phyloP scores from a whole-genome alignment of 2,888 invertebrate species.

The Catocala nupta region DNA sequence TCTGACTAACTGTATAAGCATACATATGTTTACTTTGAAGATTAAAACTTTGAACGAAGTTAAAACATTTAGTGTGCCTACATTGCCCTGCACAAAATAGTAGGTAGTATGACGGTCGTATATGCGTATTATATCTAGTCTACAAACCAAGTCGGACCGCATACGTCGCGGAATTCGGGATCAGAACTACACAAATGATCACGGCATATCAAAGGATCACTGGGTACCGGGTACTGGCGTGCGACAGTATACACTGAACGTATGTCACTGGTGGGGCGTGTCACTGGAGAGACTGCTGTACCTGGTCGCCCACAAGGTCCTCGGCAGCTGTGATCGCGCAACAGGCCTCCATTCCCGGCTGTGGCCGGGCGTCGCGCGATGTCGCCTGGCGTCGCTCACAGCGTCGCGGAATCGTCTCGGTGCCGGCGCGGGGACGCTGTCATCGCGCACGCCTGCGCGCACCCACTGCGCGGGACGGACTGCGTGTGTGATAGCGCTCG shows the following conservation, averaged over 20 bases:
- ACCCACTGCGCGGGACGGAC: conserved; percentile 69
- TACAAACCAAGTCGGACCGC: conserved; percentile 63
- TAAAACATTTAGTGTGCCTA: neutral
- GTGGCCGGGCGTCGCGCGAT: conserved; percentile 66
- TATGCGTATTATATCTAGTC: conserved; percentile 34
- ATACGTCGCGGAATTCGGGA: conserved; percentile 44
- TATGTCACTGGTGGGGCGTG: conserved; percentile 44
- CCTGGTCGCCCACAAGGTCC: conserved; percentile 86
- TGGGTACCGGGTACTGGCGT: conserved; percentile 35
- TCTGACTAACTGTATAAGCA: neutral
- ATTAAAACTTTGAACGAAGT: conserved; percentile 6
- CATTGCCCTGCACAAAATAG: neutral
- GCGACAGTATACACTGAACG: conserved; percentile 35
- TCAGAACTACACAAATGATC: conserved; percentile 45
- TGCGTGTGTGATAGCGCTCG: conserved; percentile 71
- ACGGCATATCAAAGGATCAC: conserved; percentile 47
- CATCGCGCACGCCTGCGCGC: conserved; percentile 71
- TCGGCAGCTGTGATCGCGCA: conserved; percentile 81
- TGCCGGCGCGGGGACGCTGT: conserved; percentile 50
- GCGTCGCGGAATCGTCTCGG: conserved; percentile 54
- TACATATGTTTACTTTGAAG: neutral
- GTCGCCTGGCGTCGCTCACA: conserved; percentile 57
- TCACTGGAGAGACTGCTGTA: conserved; percentile 58
- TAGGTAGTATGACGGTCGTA: conserved; percentile 7
- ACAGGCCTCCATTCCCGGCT: conserved; percentile 85